Evolutionary conservation across 2,888 invertebrate genomes (phyloP).

Genomic region (Brachyptera risi): DNA sequence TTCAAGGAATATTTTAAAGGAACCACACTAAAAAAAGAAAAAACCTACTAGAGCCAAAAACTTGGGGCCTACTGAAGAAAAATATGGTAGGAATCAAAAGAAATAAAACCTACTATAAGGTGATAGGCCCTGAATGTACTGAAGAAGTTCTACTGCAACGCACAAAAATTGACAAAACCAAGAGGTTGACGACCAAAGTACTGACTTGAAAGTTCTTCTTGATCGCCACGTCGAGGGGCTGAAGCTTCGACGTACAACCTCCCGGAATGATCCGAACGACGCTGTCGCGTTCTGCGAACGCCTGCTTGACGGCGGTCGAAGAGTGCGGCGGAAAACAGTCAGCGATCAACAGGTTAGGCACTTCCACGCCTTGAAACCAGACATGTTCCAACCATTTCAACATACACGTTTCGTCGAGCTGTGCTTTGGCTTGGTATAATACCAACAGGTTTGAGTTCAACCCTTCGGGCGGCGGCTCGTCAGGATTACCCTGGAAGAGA

Average conservation of each 20-base stretch:
- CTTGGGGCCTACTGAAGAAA: too few species aligned
- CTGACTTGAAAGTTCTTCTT: conserved; percentile 33
- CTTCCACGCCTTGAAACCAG: conserved; percentile 22
- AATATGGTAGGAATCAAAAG: too few species aligned
- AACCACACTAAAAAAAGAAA: too few species aligned
- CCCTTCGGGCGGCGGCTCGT: neutral
- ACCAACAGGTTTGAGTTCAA: conserved; percentile 13
- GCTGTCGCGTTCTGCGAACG: conserved; percentile 21
- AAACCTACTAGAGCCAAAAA: too few species aligned
- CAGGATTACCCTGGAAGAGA: neutral
- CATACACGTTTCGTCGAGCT: conserved; percentile 28
- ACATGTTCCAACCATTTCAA: conserved; percentile 23
- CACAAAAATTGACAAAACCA: too few species aligned
- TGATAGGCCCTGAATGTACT: too few species aligned
- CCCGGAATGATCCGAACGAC: conserved; percentile 32
- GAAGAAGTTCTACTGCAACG: too few species aligned
- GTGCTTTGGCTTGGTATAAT: conserved; percentile 23
- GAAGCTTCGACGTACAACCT: conserved; percentile 36
- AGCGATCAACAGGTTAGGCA: conserved; percentile 33
- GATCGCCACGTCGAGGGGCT: conserved; percentile 35
- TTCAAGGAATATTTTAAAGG: too few species aligned
- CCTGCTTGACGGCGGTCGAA: conserved; percentile 14
- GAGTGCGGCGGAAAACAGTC: conserved; percentile 36
- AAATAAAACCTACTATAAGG: too few species aligned
- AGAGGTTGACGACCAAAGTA: too few species aligned